Percentiles rank a stretch among this genome's conserved stretches.
Conservation (phyloP, 37 sponge, comb jelly and placozoan genomes). For the Dysidea cf. avara region DNA sequence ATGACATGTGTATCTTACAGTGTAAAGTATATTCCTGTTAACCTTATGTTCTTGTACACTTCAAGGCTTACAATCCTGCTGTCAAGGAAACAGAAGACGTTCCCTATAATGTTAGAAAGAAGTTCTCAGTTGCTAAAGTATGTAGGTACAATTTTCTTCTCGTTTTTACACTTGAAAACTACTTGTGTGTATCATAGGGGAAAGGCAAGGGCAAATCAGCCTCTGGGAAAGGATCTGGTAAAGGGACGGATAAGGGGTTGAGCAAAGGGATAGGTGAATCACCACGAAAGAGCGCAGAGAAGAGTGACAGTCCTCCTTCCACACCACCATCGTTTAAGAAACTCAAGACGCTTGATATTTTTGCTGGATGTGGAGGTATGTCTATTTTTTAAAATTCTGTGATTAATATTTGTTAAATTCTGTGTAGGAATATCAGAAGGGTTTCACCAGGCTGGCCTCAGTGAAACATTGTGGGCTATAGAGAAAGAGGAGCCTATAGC, state of each 20-base stretch:
- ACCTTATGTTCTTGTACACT: too few relatives aligned
- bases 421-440: conserved; percentile 76
- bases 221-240: conserved; percentile 1
- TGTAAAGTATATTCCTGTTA: too few relatives aligned
- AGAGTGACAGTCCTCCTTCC: too few relatives aligned
- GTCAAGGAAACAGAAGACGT: too few relatives aligned
- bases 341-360: conserved; percentile 81
- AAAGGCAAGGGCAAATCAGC: conserved; percentile 68
- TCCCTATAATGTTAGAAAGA: too few relatives aligned
- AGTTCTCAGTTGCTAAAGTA: neutral
- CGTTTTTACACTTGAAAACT: neutral
- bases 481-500: conserved; percentile 87
- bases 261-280: neutral
- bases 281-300: neutral
- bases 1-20: too few relatives aligned
- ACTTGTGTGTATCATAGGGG: conserved; percentile 7
- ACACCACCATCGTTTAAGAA: conserved; percentile 50
- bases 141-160: neutral
- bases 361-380: conserved; percentile 94
- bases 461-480: conserved; percentile 81
- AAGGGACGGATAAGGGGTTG: neutral
- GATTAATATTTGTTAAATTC: neutral
- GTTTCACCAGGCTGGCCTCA: conserved; percentile 81
- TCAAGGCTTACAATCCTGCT: too few relatives aligned
- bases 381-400: neutral